These are phyloP conservation scores for Lamellibrachia columna DNA, from an alignment of 2,888 invertebrate genomes.

Conservation along the genomic window DNA sequence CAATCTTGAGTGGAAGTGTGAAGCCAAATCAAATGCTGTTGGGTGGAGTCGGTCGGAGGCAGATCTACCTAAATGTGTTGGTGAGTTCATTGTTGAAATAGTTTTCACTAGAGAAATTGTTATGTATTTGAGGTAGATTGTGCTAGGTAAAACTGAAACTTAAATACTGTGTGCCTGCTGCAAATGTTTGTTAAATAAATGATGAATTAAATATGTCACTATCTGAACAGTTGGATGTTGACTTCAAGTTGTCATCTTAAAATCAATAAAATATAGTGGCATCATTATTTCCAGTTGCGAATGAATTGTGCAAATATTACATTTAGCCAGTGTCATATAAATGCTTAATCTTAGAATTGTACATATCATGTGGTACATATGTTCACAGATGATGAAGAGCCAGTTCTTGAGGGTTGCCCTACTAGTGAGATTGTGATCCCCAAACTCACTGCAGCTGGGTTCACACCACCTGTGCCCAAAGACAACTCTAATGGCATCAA, in stretches of 20 bases:
- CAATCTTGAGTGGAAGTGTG: neutral
- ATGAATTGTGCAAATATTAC: too few species aligned
- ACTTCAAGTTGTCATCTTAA: neutral
- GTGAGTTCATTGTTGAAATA: neutral
- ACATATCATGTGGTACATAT: neutral
- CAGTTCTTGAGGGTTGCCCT: neutral
- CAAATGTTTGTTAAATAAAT: too few species aligned
- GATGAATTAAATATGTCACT: too few species aligned
- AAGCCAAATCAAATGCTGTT: neutral
- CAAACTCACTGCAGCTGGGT: neutral
- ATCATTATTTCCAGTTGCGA: neutral
- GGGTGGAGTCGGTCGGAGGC: neutral
- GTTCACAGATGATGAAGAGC: neutral
- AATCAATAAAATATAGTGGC: neutral
- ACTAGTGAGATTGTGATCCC: neutral
- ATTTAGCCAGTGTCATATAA: neutral
- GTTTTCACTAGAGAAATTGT: too few species aligned
- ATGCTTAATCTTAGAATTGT: neutral
- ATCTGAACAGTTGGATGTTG: too few species aligned
- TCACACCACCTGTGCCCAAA: neutral
- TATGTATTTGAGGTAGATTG: too few species aligned
- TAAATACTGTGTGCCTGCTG: too few species aligned
- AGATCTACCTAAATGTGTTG: neutral
- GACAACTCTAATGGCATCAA: constrained; percentile 6
- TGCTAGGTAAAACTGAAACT: too few species aligned